Base-by-base conservation (phyloP, 2,888 invertebrate genomes). In the Netelia fuscicornis region DNA sequence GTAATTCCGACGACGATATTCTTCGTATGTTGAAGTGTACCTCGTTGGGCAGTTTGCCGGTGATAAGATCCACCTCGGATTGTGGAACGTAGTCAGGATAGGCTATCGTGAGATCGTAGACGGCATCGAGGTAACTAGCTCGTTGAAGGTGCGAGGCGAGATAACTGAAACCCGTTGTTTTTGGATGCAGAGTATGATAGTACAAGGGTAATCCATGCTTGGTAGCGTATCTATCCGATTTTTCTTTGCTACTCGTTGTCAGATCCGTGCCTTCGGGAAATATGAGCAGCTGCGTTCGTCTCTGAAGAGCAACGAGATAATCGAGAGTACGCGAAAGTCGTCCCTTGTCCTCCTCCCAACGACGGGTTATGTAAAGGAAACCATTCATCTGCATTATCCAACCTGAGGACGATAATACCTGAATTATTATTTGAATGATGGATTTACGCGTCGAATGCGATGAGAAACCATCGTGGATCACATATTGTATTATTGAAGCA, bases 181-280 rank as follows among this genome's bases (percentile, higher is more conserved):
- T 96, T 0, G 98, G 98, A 92, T 98, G 98, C 2, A 98, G 94
- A 0, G 97, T 97, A 91, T 96, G 96, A n/a, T 96, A 95, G 92
- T 97, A 98, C 71, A 94, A 93, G 86, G 97, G 96, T 83, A 98
- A 94, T 86, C 95, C 95, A 91, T 96, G 95, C 86, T 95, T 95
- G 20, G 94, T 94, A 0, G 98, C 98, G 93, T 96, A 98, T 86
- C 94, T 94, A 89, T 97, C 95, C 87, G 98, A 98, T 58, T 96
- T 96, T 23, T 93, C 94, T 88, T 96, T 96, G 75, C 97, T 97
- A 23, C 95, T 94, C 25, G 95, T 94, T 48, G 97, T 97, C 81
- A 98, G 94, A 92, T 98, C 98, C 0, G 98, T 98, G 13, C 98
- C 98, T 94, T 98, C 98, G 0, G 98, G 98, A 91, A 98, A 98